Evolutionary conservation across 2,888 invertebrate species (phyloP), one percentile per base, ranked within the genome.

Genomic region (Ferdinandea cuprea): DNA sequence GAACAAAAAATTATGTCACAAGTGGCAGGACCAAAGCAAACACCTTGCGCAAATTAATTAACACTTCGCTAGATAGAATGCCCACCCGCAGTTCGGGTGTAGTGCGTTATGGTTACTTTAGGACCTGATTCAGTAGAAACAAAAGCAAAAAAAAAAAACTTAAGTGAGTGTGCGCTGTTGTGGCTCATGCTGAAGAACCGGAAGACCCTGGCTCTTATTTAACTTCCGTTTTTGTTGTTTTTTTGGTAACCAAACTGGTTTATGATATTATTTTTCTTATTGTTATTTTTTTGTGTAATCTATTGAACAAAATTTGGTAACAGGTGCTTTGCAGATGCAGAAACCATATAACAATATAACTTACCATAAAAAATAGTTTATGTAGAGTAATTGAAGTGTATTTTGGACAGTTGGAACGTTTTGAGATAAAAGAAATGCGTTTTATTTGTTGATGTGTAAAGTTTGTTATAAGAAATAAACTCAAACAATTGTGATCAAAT

Each of bases 11-110:
- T n/a, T n/a, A n/a, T 83, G 72, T 68, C 61, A 56, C 68, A 83
- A 83, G 50, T 78, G 78, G 68, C 28, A 78, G 63, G 72, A 56
- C 56, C 72, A 37, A 56, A 42, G 48, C 68, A 83, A 78, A 78
- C 83, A 83, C 83, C 83, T 83, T 83, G 83, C 68, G 68, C 72
- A 72, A 83, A 83, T 83, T 83, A 83, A 83, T 72, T 83, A 78
- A 83, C 83, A 83, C 83, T 78, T 83, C 56, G 58, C 11, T 83
- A 73, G 72, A 50, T 72, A 68, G 35, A 50, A 52, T 61, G 83
- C 56, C 83, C 83, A 83, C 83, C 72, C 83, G 68, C 78, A 78
- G 68, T 68, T 78, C 44, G 44, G 56, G 17, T 73, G 66, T 58
- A 56, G 68, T 78, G 56, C 66, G 66, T 30, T 83, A 68, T 83